Evolutionary conservation across 2,888 invertebrate genomes (phyloP).

Genomic region (Eledona agricola): DNA sequence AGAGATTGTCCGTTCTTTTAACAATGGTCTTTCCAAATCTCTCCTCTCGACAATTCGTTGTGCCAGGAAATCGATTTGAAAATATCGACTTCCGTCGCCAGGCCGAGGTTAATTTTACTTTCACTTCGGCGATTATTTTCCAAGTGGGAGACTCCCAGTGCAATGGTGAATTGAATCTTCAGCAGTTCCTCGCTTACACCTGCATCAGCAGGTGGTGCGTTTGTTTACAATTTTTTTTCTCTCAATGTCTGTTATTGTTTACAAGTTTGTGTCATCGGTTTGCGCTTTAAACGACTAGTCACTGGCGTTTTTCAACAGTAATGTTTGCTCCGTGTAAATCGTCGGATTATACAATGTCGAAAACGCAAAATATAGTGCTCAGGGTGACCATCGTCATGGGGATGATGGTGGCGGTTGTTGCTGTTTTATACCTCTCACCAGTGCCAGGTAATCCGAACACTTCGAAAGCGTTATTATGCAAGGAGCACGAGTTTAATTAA

Average conservation of each 20-base stretch:
- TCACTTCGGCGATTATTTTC: conserved; percentile 17
- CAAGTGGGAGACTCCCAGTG: conserved; percentile 11
- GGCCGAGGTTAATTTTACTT: conserved; percentile 15
- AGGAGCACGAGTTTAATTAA: not conserved
- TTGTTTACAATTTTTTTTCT: conserved; percentile 15
- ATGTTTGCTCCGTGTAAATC: conserved; percentile 28
- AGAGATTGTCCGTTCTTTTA: too few species aligned
- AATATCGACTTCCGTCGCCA: too few species aligned
- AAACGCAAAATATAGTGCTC: conserved; percentile 66
- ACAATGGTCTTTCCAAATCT: too few species aligned
- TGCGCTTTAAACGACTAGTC: too few species aligned
- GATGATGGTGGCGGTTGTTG: conserved; percentile 72
- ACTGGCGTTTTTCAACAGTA: too few species aligned
- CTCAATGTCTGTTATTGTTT: conserved; percentile 27
- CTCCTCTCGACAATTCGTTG: too few species aligned
- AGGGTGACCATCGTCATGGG: conserved; percentile 73
- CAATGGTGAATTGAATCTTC: conserved; percentile 2
- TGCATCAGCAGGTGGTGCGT: conserved; percentile 25
- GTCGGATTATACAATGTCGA: conserved; percentile 49
- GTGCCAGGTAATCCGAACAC: conserved; percentile 79
- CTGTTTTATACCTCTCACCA: conserved; percentile 76
- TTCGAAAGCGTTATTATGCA: too few species aligned
- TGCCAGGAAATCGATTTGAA: too few species aligned
- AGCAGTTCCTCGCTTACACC: conserved; percentile 23
- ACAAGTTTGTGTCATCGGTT: conserved; percentile 18